phyloP scores from a whole-genome alignment of 2,797 vertebrate genomes.

The Enteromius radiatus region DNA sequence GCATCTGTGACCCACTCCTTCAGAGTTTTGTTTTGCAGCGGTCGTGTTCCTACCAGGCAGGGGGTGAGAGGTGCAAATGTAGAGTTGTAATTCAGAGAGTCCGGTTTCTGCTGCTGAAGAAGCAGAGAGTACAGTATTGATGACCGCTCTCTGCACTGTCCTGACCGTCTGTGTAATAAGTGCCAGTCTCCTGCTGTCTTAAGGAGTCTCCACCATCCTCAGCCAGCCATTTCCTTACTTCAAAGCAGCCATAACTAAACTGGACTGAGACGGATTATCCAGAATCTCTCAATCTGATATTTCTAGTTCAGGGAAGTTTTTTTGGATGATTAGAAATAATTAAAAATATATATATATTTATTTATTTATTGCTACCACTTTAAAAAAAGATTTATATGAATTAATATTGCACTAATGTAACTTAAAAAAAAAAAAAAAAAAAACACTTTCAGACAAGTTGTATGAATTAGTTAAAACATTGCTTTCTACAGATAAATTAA shows the following conservation, averaged over 20 bases:
- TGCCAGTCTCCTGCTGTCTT: conserved; percentile 65
- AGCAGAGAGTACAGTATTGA: conserved; percentile 49
- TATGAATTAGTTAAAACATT: neutral
- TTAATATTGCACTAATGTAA: neutral
- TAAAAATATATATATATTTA: neutral
- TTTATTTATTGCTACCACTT: neutral
- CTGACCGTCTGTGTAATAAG: conserved; percentile 54
- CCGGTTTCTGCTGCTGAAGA: conserved; percentile 62
- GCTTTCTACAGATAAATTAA: neutral
- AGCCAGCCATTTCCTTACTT: conserved; percentile 68
- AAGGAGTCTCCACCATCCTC: conserved; percentile 62
- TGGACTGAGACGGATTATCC: conserved; percentile 38
- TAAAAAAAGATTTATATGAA: neutral
- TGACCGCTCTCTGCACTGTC: conserved; percentile 58
- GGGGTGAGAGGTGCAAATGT: conserved; percentile 35
- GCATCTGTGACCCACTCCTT: conserved; percentile 50
- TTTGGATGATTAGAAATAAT: neutral
- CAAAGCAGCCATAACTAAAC: conserved; percentile 62
- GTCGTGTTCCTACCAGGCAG: conserved; percentile 24
- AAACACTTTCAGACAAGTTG: neutral
- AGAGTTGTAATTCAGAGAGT: conserved; percentile 61
- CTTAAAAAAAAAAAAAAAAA: neutral
- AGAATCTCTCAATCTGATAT: conserved; percentile 23
- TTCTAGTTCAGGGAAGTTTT: neutral
- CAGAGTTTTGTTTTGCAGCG: conserved; percentile 31